Evolutionary conservation across 1,140 invertebrate species (phyloP).

Genomic region (Lysiphlebus fabarum): DNA sequence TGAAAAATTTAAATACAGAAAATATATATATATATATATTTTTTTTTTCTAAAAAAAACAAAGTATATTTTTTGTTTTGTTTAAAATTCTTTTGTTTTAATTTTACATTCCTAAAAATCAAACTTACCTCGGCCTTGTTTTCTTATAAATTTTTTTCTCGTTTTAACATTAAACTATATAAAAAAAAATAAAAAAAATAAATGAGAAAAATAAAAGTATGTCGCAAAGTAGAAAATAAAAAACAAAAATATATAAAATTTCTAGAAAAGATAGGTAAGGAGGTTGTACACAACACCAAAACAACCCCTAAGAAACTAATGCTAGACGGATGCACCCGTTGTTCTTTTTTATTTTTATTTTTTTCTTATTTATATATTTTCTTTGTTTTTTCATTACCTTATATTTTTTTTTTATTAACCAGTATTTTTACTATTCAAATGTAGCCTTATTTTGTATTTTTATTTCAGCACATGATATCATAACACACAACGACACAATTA

Average conservation of each 20-base stretch:
- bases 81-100: conserved; percentile 22
- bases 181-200: not conserved
- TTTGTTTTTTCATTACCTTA: not conserved
- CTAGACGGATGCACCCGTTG: conserved; percentile 25
- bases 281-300: conserved; percentile 12
- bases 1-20: conserved; percentile 1
- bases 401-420: not conserved
- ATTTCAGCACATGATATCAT: too few species aligned
- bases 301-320: conserved; percentile 22
- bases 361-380: conserved; percentile 9
- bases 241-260: conserved; percentile 21
- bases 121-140: conserved; percentile 14
- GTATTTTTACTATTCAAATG: not conserved
- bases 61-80: too few species aligned
- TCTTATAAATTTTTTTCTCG: not conserved
- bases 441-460: not conserved
- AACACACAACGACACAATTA: not conserved
- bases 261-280: not conserved
- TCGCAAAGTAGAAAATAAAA: conserved; percentile 41
- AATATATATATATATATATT: conserved; percentile 9
- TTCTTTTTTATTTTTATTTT: conserved; percentile 20
- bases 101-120: conserved; percentile 23
- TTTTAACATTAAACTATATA: not conserved
- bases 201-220: conserved; percentile 37
- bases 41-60: too few species aligned